Base-by-base conservation (phyloP, 2,797 vertebrate genomes). In the Chrosomus eos region DNA sequence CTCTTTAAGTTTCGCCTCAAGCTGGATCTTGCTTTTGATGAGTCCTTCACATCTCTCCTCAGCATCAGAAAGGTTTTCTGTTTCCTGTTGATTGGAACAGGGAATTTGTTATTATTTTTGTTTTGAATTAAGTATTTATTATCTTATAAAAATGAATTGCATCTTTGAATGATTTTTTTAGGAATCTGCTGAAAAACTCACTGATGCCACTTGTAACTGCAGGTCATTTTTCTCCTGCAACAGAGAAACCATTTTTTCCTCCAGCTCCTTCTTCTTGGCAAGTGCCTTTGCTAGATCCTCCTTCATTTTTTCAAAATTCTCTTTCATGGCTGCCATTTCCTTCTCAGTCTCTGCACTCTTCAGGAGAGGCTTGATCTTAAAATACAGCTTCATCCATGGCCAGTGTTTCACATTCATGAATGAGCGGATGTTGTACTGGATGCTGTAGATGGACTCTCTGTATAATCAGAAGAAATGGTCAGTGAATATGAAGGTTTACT, bases 331-430 rank as follows among this genome's bases (percentile, higher is more conserved):
- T 82, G 91, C 92, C 95, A 97, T 95, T 21, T 97, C 96, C 81
- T 97, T 97, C 85, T 97, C 96, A 11, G 95, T 94, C 77, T 95
- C 95, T 0, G 96, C 97, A 8, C 96, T 97, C 94, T 96, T 96
- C 66, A 98, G 92, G 58, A 98, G 95, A 31, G 97, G 97, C 88
- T 98, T 98, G 88, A 97, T 97, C 92, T 97, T 97, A 91, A 97
- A 97, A 80, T 95, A 97, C 3, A 97, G 90, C 79, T 97, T 97
- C 96, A 97, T 95, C 96, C 96, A 97, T 51, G 97, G 95, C 97
- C 97, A 97, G 88, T 96, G 94, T 86, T 97, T 97, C 0, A 97
- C 96, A 13, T 96, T 97, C 96, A 97, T 97, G 93, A 97, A 97
- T 0, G 94, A 74, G 0, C 96, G 93, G 51, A 96, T 10, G 0